Percentiles rank a stretch among this genome's conserved stretches.
Evolutionary conservation across 1,140 invertebrate species (phyloP).

Genomic region (Probaryconus sp.): DNA sequence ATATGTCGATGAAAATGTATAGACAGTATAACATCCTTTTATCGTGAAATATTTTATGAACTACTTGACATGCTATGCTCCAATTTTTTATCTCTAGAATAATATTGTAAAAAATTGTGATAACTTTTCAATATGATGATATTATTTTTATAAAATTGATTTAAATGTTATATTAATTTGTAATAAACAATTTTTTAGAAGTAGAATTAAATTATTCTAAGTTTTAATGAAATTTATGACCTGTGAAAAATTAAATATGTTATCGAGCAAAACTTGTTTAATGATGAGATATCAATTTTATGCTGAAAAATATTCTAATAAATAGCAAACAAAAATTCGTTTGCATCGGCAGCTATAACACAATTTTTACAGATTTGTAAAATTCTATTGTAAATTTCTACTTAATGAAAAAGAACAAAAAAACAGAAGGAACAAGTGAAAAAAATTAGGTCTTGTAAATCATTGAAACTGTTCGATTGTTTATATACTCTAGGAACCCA

Average conservation of each 20-base stretch:
- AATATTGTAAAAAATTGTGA: too few species aligned
- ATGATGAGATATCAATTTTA: conserved; percentile 3
- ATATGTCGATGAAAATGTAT: too few species aligned
- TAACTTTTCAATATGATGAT: conserved; percentile 16
- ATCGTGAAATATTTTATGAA: too few species aligned
- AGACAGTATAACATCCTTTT: too few species aligned
- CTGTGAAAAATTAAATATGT: conserved; percentile 48
- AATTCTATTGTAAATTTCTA: conserved; percentile 62
- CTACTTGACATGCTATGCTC: too few species aligned
- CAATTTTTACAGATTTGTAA: conserved; percentile 59
- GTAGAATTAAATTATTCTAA: conserved; percentile 7
- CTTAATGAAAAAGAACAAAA: conserved; percentile 25
- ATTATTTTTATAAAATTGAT: conserved; percentile 43
- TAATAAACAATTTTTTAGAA: neutral
- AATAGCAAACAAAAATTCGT: conserved; percentile 20
- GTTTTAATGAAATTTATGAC: conserved; percentile 13
- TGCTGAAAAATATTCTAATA: neutral
- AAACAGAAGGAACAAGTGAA: conserved; percentile 9
- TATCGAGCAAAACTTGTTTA: neutral
- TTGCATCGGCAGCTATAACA: conserved; percentile 44
- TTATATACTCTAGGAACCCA: conserved; percentile 59
- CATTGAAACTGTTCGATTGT: conserved; percentile 61
- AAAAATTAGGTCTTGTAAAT: conserved; percentile 55
- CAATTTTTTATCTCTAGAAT: too few species aligned
- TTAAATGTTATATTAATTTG: conserved; percentile 8